phyloP scores from a whole-genome alignment of 2,797 vertebrate genomes.

The Bryconaethiops microstoma region DNA sequence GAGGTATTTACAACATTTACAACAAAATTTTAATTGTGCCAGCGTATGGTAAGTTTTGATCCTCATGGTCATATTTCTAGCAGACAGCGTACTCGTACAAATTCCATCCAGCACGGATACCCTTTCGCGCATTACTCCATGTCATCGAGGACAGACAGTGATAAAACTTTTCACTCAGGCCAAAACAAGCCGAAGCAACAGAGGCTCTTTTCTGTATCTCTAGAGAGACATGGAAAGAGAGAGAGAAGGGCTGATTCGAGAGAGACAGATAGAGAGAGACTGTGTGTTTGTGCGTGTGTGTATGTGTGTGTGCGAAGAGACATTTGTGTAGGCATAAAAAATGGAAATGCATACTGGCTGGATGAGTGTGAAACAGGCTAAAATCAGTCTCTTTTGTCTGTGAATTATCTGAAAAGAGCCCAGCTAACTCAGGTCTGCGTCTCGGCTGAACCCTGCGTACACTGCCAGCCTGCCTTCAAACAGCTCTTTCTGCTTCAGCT shows the following conservation, averaged over 20 bases:
- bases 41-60: slow-evolving; percentile 22
- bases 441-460: slow-evolving; percentile 54
- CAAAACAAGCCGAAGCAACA: slow-evolving; percentile 25
- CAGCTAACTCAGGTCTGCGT: slow-evolving; percentile 52
- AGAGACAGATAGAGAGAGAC: background rate
- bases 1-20: slow-evolving; percentile 47
- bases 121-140: background rate
- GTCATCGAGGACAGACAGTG: background rate
- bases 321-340: slow-evolving; percentile 53
- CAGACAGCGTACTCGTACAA: slow-evolving; percentile 15
- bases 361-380: slow-evolving; percentile 56
- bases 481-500: slow-evolving; percentile 62
- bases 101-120: background rate
- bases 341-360: slow-evolving; percentile 53
- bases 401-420: slow-evolving; percentile 62
- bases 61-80: slow-evolving; percentile 1
- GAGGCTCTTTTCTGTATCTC: slow-evolving; percentile 30
- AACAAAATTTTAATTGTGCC: slow-evolving; percentile 16
- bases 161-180: slow-evolving; percentile 2
- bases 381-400: slow-evolving; percentile 65
- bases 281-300: slow-evolving; percentile 27
- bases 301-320: slow-evolving; percentile 36
- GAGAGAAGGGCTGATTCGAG: background rate
- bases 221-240: slow-evolving; percentile 11
- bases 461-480: slow-evolving; percentile 45